A percentile compares a stretch with the other conserved stretches of the same genome.
phyloP scores from a whole-genome alignment of 2,113 vertebrate species.

The Sturnira hondurensis region DNA sequence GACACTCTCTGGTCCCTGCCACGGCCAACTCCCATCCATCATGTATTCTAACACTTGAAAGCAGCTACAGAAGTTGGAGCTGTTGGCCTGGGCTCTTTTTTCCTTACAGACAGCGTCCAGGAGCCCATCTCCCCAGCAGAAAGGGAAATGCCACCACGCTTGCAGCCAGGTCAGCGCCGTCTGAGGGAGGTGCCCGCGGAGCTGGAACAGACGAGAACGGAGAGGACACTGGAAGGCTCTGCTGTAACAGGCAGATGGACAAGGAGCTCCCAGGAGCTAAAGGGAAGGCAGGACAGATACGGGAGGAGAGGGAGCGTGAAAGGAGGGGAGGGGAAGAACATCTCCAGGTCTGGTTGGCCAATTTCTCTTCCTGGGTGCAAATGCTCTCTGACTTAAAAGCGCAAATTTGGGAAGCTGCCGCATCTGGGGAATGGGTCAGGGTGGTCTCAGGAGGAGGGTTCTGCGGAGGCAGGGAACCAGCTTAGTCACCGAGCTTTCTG shows the following conservation, averaged over 20 bases:
- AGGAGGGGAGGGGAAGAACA: not conserved
- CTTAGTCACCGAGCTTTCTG: not conserved
- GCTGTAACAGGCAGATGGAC: not conserved
- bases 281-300: not conserved
- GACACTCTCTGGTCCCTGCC: not conserved
- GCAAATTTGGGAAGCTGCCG: not conserved
- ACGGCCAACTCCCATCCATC: not conserved
- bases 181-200: not conserved
- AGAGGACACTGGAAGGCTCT: not conserved
- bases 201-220: too few relatives aligned
- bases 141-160: not conserved
- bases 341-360: not conserved
- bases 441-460: not conserved
- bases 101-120: not conserved
- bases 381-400: not conserved
- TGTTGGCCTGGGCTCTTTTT: not conserved
- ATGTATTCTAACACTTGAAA: not conserved
- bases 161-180: not conserved
- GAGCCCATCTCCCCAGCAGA: not conserved
- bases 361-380: not conserved
- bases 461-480: not conserved
- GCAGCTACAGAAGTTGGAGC: not conserved
- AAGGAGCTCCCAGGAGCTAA: not conserved
- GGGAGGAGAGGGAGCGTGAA: not conserved
- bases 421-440: not conserved